These are phyloP conservation scores for Drosophila arawakana DNA, from an alignment of 1,140 invertebrate species.

Conservation along the genomic window DNA sequence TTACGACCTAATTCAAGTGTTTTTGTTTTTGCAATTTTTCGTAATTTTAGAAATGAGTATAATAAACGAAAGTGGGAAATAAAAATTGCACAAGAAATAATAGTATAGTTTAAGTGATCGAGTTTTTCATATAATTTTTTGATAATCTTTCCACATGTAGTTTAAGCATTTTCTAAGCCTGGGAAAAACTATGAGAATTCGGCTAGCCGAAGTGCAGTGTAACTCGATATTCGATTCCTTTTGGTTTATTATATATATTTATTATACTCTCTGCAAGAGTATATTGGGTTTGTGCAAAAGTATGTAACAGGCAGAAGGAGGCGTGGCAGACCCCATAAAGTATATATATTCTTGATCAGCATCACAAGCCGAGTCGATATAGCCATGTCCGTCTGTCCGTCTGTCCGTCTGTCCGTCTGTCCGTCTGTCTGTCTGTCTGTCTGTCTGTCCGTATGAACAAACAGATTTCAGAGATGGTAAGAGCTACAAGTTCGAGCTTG, in stretches of 20 bases:
- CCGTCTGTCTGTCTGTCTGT: too few relatives aligned
- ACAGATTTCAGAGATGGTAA: too few relatives aligned
- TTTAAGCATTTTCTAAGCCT: neutral
- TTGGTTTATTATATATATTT: constrained; percentile 37
- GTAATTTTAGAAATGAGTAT: constrained; percentile 30
- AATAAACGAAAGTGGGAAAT: constrained; percentile 24
- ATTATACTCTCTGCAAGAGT: too few relatives aligned
- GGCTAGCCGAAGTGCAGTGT: constrained; percentile 23
- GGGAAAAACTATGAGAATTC: constrained; percentile 22
- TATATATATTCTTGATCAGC: too few relatives aligned
- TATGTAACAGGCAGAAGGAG: too few relatives aligned
- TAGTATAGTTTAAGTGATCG: constrained; percentile 6
- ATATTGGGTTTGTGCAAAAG: too few relatives aligned
- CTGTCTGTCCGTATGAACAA: too few relatives aligned
- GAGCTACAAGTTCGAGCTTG: too few relatives aligned
- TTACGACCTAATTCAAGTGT: constrained; percentile 74
- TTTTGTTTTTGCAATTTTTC: constrained; percentile 45
- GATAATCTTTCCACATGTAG: constrained; percentile 10
- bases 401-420: too few relatives aligned
- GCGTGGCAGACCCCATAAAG: too few relatives aligned
- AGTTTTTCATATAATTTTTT: neutral
- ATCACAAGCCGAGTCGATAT: too few relatives aligned
- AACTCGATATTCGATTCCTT: constrained; percentile 24
- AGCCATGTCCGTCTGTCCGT: too few relatives aligned
- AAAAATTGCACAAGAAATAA: constrained; percentile 73